These are phyloP conservation scores for Balearica regulorum DNA, from an alignment of 2,797 vertebrate genomes.

Conservation along the genomic window DNA sequence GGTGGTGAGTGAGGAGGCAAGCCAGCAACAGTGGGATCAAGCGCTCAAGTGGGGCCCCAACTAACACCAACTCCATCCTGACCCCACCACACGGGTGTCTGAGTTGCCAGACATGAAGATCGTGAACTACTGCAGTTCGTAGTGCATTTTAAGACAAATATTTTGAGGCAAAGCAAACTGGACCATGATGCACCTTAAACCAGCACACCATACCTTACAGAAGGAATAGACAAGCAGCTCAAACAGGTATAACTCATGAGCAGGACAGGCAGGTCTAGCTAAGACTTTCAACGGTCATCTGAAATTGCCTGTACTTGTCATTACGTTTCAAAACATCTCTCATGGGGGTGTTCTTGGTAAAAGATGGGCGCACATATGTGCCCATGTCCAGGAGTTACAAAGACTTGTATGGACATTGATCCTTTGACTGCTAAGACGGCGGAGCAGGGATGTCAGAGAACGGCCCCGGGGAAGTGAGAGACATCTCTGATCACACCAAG, in stretches of 20 bases:
- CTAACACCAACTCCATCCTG: background rate
- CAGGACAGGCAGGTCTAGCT: background rate
- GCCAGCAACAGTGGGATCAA: background rate
- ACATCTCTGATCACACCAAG: fast-evolving
- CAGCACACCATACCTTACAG: fast-evolving
- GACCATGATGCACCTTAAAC: background rate
- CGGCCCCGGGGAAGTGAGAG: background rate
- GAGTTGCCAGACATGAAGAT: background rate
- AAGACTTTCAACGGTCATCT: background rate
- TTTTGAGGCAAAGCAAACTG: background rate
- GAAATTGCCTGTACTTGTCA: background rate
- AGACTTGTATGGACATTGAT: background rate
- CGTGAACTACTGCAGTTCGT: background rate
- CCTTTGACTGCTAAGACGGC: background rate
- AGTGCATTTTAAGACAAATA: background rate
- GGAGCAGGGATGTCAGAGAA: background rate
- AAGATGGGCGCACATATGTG: background rate
- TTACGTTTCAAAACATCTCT: background rate
- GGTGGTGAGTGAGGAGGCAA: background rate
- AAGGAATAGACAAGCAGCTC: background rate
- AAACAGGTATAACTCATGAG: background rate
- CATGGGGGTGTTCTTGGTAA: background rate
- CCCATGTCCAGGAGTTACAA: background rate
- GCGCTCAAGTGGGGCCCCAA: fast-evolving
- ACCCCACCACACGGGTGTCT: background rate